Evolutionary conservation across 2,113 vertebrate species (phyloP).

Genomic region (Nannobrachium achirus): DNA sequence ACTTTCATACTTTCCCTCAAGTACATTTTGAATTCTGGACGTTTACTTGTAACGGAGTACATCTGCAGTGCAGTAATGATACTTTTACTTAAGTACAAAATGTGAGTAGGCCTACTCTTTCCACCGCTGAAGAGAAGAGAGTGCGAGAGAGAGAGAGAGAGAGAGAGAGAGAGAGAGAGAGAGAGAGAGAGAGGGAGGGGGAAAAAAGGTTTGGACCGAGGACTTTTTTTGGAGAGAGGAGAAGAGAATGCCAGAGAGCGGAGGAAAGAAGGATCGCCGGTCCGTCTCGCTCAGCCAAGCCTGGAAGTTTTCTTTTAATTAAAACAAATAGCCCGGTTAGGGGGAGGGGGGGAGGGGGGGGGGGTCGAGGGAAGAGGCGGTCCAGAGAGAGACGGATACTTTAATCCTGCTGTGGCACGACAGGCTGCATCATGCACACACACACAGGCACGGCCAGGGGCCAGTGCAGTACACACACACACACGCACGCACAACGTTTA

Average conservation of each 20-base stretch:
- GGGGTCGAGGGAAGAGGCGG: slow-evolving; percentile 48
- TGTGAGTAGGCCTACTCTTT: no score
- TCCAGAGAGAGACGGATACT: slow-evolving; percentile 63
- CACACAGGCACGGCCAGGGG: slow-evolving; percentile 35
- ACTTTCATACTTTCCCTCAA: no score
- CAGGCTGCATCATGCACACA: slow-evolving; percentile 57
- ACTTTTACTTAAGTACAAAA: no score
- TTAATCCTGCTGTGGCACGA: slow-evolving; percentile 76
- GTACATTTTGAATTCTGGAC: no score
- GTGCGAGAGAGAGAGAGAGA: slow-evolving; percentile 5
- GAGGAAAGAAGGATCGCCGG: slow-evolving; percentile 47
- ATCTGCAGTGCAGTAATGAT: no score
- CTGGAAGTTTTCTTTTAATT: slow-evolving; percentile 76
- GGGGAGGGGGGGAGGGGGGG: slow-evolving; percentile 60
- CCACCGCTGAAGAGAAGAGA: slow-evolving; percentile 19
- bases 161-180: slow-evolving; percentile 7
- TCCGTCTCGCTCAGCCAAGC: slow-evolving; percentile 46
- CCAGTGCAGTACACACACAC: background rate
- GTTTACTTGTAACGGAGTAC: no score
- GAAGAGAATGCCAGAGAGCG: slow-evolving; percentile 40
- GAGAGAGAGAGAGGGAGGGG: slow-evolving; percentile 11
- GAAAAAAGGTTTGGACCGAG: slow-evolving; percentile 34
- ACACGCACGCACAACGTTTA: background rate
- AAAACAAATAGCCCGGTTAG: slow-evolving; percentile 69
- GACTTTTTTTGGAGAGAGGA: slow-evolving; percentile 18